Base-by-base conservation (phyloP, 1,140 invertebrate genomes). In the Leucophenga varia region DNA sequence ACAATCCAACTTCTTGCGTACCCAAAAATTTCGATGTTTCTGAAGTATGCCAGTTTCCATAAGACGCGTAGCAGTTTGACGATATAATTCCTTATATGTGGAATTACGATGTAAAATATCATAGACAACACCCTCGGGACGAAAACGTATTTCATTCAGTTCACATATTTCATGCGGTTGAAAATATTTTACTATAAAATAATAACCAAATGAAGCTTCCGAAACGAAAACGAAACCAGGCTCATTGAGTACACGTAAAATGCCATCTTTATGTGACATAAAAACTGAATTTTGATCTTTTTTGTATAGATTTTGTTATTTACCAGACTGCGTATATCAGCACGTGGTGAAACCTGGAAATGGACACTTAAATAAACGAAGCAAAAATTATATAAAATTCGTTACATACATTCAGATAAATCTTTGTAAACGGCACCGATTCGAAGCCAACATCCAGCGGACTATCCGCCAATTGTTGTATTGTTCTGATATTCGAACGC, bases 161-260 rank as follows among this genome's bases (percentile, higher is more conserved):
- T 74, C 71, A 3, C 71, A 74, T 2, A 74, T 72, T 31, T 74
- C 71, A 13, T 65, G 54, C 1, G 64, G 68, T 30, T 54, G n/a
- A 28, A 59, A 74, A 10, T 53, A 57, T 8, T 57, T 60, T 22
- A 74, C 71, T 10, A 74, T 54, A 8, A 60, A 52, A 25, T 52
- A 45, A 30, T 59, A 74, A 8, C 54, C 48, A n/a, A 43, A 58
- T 1, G 71, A 67, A 3, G 58, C 58, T 36, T 74, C 71, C 9
- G 58, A 64, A 17, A 59, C 44, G 36, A 64, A 74, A 2, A 74
- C 71, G 13, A 64, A 74, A 0, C 71, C 71, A 0, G 65, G 65
- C 18, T 69, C 38, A 43, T 72, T 52, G 0, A 64, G 55, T 5
- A 67, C 65, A n/a, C 38, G 42, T 2, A 56, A 31, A 5, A 74